Evolutionary conservation across 2,113 vertebrate genomes (phyloP).

Genomic region (Siphamia tubifer): DNA sequence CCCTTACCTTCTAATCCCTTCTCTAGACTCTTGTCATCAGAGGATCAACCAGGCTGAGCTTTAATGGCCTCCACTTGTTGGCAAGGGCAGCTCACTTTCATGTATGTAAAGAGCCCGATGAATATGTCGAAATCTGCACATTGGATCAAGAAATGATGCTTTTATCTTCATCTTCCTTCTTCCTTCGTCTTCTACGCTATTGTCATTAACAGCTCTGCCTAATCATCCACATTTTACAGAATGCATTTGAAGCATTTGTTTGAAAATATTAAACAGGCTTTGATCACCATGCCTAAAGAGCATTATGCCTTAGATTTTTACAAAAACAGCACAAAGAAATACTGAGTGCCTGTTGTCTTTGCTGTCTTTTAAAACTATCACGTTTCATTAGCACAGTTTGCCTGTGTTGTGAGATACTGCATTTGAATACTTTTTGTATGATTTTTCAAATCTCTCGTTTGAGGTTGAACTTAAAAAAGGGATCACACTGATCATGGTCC

Average conservation of each 20-base stretch:
- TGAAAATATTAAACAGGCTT: constrained; percentile 57
- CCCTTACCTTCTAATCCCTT: constrained; percentile 69
- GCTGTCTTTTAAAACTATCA: constrained; percentile 62
- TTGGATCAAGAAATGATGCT: constrained; percentile 39
- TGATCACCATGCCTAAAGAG: constrained; percentile 62
- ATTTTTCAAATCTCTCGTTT: constrained; percentile 69
- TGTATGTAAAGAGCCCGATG: constrained; percentile 62
- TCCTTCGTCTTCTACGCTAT: constrained; percentile 18
- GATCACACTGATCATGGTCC: constrained; percentile 74
- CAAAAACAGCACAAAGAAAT: constrained; percentile 48
- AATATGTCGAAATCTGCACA: constrained; percentile 61
- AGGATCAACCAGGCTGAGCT: constrained; percentile 71
- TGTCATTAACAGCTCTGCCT: constrained; percentile 23
- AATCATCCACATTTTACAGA: constrained; percentile 54
- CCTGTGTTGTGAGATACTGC: constrained; percentile 46
- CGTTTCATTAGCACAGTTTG: constrained; percentile 66
- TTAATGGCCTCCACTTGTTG: constrained; percentile 65
- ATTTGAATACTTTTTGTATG: constrained; percentile 61
- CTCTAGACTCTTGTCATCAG: constrained; percentile 73
- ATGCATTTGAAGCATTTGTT: constrained; percentile 65
- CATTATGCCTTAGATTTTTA: constrained; percentile 60
- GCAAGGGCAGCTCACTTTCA: constrained; percentile 72
- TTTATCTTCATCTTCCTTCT: constrained; percentile 38
- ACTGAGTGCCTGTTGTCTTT: constrained; percentile 61
- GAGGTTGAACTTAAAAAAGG: constrained; percentile 70